Conservation (phyloP, 2,797 vertebrate species). For the Lithobates sylvaticus region DNA sequence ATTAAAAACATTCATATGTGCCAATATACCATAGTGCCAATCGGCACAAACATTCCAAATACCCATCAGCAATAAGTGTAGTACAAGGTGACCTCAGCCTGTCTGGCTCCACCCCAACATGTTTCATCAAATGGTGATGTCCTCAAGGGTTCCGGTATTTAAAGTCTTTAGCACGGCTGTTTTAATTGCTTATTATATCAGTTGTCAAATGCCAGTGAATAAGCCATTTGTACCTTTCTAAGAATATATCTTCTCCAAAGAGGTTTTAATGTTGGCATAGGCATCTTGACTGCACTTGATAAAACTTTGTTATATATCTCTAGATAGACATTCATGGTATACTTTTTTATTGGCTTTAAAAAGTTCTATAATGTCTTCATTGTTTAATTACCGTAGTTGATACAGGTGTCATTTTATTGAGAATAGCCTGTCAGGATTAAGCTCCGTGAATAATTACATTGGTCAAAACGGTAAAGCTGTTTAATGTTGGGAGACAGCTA, state of each 20-base stretch:
- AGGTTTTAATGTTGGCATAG: constrained; percentile 6
- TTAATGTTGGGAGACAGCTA: constrained; percentile 32
- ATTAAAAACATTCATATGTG: no score
- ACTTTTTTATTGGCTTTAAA: background rate
- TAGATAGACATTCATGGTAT: background rate
- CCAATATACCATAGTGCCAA: no score
- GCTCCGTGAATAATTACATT: constrained; percentile 6
- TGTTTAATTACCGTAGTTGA: constrained; percentile 15
- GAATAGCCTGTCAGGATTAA: constrained; percentile 35
- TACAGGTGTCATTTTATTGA: constrained; percentile 28
- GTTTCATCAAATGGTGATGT: no score
- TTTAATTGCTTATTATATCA: background rate
- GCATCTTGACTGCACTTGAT: constrained; percentile 11
- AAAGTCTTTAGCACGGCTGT: background rate
- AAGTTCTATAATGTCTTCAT: background rate
- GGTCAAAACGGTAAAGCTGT: background rate
- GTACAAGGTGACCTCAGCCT: no score
- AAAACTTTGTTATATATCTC: background rate
- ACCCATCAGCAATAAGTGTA: no score
- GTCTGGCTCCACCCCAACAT: no score
- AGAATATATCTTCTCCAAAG: background rate
- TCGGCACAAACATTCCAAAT: no score
- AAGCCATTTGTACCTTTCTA: background rate
- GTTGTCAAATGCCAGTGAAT: background rate
- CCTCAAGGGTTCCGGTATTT: no score